These are phyloP conservation scores for Echinops telfairi DNA, from an alignment of 2,113 vertebrate species.

Conservation along the genomic window DNA sequence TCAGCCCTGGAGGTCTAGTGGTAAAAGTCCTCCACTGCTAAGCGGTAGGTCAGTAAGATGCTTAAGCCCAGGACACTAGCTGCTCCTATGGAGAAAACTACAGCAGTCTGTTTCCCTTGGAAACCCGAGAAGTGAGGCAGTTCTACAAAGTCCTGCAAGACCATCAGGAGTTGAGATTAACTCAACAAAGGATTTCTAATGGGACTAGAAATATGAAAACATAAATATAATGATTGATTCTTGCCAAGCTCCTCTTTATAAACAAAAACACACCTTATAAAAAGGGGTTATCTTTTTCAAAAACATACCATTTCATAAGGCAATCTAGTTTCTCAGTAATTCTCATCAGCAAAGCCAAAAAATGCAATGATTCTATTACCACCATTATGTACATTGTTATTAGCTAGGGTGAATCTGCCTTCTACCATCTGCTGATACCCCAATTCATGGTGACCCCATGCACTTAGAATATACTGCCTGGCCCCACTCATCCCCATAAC, in stretches of 20 bases:
- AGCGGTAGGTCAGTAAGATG: too few relatives aligned
- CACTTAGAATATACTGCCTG: neutral
- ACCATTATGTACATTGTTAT: neutral
- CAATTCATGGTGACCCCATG: neutral
- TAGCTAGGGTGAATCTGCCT: neutral
- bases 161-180: too few relatives aligned
- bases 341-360: conserved; percentile 17
- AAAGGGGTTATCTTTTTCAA: neutral
- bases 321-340: neutral
- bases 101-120: too few relatives aligned
- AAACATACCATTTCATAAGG: neutral
- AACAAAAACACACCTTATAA: too few relatives aligned
- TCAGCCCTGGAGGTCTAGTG: too few relatives aligned
- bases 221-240: neutral
- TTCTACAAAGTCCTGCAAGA: too few relatives aligned
- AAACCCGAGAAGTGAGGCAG: too few relatives aligned
- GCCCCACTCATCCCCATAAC: neutral
- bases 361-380: conserved; percentile 22
- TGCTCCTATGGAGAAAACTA: too few relatives aligned
- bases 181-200: too few relatives aligned
- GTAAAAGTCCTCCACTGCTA: too few relatives aligned
- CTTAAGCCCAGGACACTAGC: too few relatives aligned
- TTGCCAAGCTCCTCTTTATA: neutral
- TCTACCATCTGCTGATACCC: neutral
- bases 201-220: neutral